Percentiles rank a stretch among this genome's conserved stretches.
phyloP scores from a whole-genome alignment of 2,888 invertebrate genomes.

The Harpalus rufipes region DNA sequence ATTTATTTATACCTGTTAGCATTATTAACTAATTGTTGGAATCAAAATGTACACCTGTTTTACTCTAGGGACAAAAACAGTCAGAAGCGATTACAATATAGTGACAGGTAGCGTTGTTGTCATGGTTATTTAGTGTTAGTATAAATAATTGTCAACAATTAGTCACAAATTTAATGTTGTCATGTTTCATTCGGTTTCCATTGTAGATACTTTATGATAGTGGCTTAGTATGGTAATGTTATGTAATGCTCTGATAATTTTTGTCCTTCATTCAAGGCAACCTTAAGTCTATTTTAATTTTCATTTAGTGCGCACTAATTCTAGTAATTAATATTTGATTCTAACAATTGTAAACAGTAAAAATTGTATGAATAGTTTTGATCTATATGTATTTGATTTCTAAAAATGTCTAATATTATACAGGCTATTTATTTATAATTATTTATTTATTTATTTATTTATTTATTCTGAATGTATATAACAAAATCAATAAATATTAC shows the following conservation, averaged over 20 bases:
- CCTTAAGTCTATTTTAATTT: conserved; percentile 13
- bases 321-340: conserved; percentile 42
- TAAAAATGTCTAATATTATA: not conserved
- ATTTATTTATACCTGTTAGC: not conserved
- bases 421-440: conserved; percentile 16
- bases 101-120: conserved; percentile 52
- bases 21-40: not conserved
- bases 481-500: conserved; percentile 30
- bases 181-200: not conserved
- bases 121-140: conserved; percentile 60
- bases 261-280: conserved; percentile 32
- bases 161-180: conserved; percentile 44
- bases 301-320: conserved; percentile 42
- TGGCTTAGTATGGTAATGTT: not conserved
- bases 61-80: conserved; percentile 35
- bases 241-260: conserved; percentile 55
- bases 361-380: not conserved
- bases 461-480: conserved; percentile 49
- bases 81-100: conserved; percentile 45
- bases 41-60: conserved; percentile 24
- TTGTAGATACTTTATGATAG: conserved; percentile 29
- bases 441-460: conserved; percentile 38
- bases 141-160: conserved; percentile 60
- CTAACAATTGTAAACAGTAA: not conserved
- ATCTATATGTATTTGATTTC: conserved; percentile 25